Percentiles rank a stretch among this genome's conserved stretches.
Conservation (phyloP, 2,113 vertebrate species). For the Clupea harengus region DNA sequence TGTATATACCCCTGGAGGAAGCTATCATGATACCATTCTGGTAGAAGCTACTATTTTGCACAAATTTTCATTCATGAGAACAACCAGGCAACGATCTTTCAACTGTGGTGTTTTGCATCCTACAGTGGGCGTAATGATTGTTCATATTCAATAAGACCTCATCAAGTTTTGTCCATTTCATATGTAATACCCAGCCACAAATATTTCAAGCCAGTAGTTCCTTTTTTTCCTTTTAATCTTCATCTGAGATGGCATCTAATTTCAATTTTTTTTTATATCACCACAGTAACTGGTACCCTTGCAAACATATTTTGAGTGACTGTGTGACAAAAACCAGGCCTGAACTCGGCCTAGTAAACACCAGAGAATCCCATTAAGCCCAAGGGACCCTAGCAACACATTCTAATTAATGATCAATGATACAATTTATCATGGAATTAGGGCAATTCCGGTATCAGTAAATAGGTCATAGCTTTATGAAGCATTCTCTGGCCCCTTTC, state of each 20-base stretch:
- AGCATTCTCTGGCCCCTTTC: background rate
- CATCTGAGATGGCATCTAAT: background rate
- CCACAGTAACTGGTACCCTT: background rate
- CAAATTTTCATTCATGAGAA: constrained; percentile 52
- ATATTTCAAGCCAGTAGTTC: background rate
- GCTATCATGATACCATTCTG: constrained; percentile 40
- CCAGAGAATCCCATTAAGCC: background rate
- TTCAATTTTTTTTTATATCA: too few species aligned
- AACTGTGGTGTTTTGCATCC: constrained; percentile 41
- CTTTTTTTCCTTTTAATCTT: background rate
- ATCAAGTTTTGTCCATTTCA: background rate
- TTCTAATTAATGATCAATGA: constrained; percentile 26
- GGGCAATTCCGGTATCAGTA: constrained; percentile 18
- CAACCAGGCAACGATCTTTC: constrained; percentile 48
- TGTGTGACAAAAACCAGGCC: background rate
- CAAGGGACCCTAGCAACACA: background rate
- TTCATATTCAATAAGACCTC: constrained; percentile 37
- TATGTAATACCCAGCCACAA: background rate
- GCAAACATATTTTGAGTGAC: background rate
- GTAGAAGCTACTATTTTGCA: constrained; percentile 36
- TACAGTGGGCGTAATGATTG: constrained; percentile 40
- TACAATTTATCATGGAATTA: constrained; percentile 31
- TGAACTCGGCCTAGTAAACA: background rate
- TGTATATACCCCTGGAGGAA: constrained; percentile 40
- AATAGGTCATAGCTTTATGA: constrained; percentile 24